Conservation (phyloP, 1,140 invertebrate genomes). For the Pseudachorutes palmiensis region DNA sequence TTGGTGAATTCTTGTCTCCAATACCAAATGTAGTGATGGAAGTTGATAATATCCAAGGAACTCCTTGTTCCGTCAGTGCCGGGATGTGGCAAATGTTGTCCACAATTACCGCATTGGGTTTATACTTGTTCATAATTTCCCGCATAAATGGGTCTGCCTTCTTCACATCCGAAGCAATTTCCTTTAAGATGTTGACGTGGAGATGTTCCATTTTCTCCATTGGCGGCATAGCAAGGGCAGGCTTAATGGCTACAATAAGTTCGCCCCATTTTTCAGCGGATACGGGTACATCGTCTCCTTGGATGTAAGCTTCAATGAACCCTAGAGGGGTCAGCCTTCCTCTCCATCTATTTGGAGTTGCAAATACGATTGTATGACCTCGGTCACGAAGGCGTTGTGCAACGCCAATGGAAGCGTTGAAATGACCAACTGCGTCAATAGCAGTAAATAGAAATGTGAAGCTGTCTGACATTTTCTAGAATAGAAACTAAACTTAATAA, state of each 20-base stretch:
- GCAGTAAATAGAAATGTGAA: not conserved
- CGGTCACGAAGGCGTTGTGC: not conserved
- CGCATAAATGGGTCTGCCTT: not conserved
- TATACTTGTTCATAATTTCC: not conserved
- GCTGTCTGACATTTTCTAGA: not conserved
- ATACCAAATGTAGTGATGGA: not conserved
- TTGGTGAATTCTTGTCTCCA: not conserved
- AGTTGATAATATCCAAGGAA: not conserved
- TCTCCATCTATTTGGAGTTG: not conserved
- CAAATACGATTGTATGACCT: not conserved
- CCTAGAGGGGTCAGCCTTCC: not conserved
- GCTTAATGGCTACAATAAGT: not conserved
- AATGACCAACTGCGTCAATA: not conserved
- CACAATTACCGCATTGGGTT: not conserved
- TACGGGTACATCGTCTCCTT: not conserved
- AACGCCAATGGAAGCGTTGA: conserved; percentile 3
- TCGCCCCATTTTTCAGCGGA: not conserved
- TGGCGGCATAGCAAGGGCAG: conserved; percentile 3
- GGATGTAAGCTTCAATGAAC: not conserved
- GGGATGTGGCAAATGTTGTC: not conserved
- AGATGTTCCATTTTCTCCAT: not conserved
- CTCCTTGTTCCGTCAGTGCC: not conserved
- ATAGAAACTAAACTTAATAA: too few species aligned
- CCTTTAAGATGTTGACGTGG: not conserved
- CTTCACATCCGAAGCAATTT: not conserved